phyloP scores from a whole-genome alignment of 2,797 vertebrate species.

The Tapirus indicus region DNA sequence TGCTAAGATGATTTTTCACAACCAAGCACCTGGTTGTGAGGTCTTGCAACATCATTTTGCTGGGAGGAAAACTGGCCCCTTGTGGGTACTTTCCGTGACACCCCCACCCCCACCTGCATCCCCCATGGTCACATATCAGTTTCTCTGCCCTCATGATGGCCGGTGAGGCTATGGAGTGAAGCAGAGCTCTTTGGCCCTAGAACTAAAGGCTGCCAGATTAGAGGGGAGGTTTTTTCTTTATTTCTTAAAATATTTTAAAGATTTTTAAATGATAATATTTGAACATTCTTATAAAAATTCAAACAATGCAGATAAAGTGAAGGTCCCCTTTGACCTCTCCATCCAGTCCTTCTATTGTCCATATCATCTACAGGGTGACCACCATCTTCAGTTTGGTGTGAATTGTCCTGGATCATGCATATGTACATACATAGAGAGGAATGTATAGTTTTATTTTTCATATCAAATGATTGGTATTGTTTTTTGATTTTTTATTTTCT shows the following conservation, averaged over 20 bases:
- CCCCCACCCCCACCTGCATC: background rate
- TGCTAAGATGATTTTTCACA: background rate
- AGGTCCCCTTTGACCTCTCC: background rate
- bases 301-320: background rate
- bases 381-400: fast-evolving
- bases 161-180: background rate
- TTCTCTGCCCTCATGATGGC: background rate
- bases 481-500: background rate
- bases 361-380: background rate
- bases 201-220: background rate
- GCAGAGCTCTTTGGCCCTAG: background rate
- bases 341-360: background rate
- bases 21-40: background rate
- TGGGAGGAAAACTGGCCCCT: background rate
- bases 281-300: background rate
- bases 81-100: background rate
- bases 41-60: background rate
- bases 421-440: background rate
- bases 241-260: background rate
- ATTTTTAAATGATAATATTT: background rate
- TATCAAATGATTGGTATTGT: background rate
- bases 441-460: background rate
- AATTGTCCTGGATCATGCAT: too few relatives aligned
- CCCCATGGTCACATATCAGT: background rate
- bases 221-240: background rate